These are phyloP conservation scores for Girardia tigrina DNA, from an alignment of 2,888 invertebrate genomes.

Conservation along the genomic window DNA sequence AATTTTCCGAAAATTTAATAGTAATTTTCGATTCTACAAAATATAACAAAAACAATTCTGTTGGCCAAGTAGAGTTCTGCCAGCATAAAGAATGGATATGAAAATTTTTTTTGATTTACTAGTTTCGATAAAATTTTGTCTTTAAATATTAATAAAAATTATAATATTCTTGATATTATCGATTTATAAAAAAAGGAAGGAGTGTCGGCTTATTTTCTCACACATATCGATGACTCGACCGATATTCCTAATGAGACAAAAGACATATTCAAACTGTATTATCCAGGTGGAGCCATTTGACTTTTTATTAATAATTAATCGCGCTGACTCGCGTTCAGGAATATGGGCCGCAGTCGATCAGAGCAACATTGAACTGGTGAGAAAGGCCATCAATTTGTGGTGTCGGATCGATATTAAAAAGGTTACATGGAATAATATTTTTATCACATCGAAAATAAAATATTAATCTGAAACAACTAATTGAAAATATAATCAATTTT, in stretches of 20 bases:
- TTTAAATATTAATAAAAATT: no score
- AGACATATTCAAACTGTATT: conserved; percentile 15
- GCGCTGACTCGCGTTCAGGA: not conserved
- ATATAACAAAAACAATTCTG: no score
- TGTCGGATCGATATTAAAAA: conserved; percentile 31
- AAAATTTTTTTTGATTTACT: no score
- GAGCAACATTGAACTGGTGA: conserved; percentile 25
- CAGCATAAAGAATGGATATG: no score
- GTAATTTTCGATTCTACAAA: no score
- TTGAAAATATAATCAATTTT: no score
- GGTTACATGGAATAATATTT: no score
- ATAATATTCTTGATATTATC: not conserved
- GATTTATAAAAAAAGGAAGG: not conserved
- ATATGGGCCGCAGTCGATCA: conserved; percentile 29
- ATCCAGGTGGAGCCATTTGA: not conserved
- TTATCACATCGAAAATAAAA: no score
- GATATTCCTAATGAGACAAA: conserved; percentile 7
- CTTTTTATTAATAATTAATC: not conserved
- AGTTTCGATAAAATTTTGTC: no score
- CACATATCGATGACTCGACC: not conserved
- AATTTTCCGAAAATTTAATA: no score
- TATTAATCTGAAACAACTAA: no score
- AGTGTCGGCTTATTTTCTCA: not conserved
- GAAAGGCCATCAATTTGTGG: conserved; percentile 28
- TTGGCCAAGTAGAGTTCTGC: no score